Evolutionary conservation across 2,113 vertebrate genomes (phyloP), one percentile per base, ranked within the genome.

Genomic region (Poeciliopsis turrubarensis): DNA sequence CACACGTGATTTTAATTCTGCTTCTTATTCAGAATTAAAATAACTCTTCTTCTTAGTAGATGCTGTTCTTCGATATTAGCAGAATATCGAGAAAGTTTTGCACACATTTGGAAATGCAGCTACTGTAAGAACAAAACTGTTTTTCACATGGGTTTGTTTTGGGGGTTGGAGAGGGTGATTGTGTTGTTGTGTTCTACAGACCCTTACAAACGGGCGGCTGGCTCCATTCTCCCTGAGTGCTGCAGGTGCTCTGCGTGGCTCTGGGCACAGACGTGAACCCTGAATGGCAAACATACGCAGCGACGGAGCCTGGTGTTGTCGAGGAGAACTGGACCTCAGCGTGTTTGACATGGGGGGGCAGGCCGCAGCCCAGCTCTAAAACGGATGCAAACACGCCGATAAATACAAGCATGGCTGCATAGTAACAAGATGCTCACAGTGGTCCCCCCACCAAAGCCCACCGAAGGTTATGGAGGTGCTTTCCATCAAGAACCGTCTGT

Each of bases 171-270:
- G 34, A 37, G 34, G 47, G 29, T 67, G n/a, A 14, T 27, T 75
- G 66, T 73, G 70, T 74, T 30, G 22, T 61, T 61, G 75, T 70
- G 12, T 76, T 73, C 68, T 82, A 87, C 92, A 65, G 89, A 99
- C 97, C 96, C 2, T 96, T 91, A 31, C 97, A 99, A 75, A 94
- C 89, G 0, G 97, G 97, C 5, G 96, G 94, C 84, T 96, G 95
- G 17, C 95, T 99, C 97, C 97, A 99, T 84, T 94, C 41, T 0
- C 96, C 98, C 12, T 94, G 95, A 37, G 90, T 86, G 60, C 89
- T 95, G 89, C 96, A 98, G 86, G 96, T 73, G 0, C 94, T 95
- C 81, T 95, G 82, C 5, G 94, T 95, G 89, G 93, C 93, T 85
- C 93, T 91, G 47, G 92, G 86, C 60, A 94, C 92, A 44, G 95